Evolutionary conservation across 2,113 vertebrate species (phyloP), one percentile per base, ranked within the genome.

Genomic region (Willisornis vidua): DNA sequence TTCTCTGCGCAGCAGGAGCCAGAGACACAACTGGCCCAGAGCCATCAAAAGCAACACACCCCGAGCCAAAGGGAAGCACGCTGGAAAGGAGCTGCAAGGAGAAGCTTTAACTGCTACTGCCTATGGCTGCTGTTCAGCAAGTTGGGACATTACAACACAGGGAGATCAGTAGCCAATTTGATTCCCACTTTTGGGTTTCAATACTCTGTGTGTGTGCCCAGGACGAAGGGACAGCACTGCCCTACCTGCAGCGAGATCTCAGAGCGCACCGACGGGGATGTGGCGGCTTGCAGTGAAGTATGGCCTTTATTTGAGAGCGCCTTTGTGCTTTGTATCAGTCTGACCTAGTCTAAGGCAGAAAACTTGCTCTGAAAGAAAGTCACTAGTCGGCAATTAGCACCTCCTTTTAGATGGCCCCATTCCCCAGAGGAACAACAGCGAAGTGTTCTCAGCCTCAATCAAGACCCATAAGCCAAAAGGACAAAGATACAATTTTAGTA

Each of bases 401-500:
- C 22, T 45, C 68, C 72, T 74, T 58, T 49, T 23, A 59, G 80
- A 70, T 49, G 5, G n/a, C 61, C 71, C 84, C 45, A 0, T 48
- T 85, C 74, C 78, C 66, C 6, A 54, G n/a, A 45, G 75, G 70
- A 92, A 70, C 55, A 62, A 52, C 25, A 59, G 49, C 45, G 26
- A n/a, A 91, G 58, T 12, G 52, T 58, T 87, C 83, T 73, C 2
- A 65, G 85, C 87, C 76, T 79, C 71, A 24, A 87, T 79, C 66
- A 79, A 75, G 63, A 76, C 84, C 57, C 82, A 3, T 3, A 68
- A 93, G 94, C 82, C 91, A 70, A 84, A 94, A 91, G 94, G 84
- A 94, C 85, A 86, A 76, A 65, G 73, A 48, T 87, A 93, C 70
- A 78, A 25, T 24, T 90, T 62, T 23, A 88, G 93, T 59, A 71